These are phyloP conservation scores for Agonopterix arenella DNA, from an alignment of 2,888 invertebrate genomes.

Conservation along the genomic window DNA sequence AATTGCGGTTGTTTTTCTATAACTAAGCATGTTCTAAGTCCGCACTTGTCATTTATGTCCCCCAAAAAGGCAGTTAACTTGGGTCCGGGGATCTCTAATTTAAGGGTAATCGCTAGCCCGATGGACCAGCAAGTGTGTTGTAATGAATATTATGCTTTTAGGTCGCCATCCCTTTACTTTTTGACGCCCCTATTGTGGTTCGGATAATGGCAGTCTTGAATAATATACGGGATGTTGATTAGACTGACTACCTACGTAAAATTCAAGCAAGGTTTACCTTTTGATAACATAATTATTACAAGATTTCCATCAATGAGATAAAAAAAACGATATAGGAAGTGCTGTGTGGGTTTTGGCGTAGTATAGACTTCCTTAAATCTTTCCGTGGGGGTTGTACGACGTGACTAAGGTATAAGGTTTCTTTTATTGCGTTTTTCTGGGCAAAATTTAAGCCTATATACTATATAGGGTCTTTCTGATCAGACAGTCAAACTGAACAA, in stretches of 20 bases:
- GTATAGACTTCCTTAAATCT: too few relatives aligned
- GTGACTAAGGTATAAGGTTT: too few relatives aligned
- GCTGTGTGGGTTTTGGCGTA: too few relatives aligned
- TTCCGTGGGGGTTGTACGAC: too few relatives aligned
- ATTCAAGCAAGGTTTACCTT: background rate
- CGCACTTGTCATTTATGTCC: slow-evolving; percentile 30
- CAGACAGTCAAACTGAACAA: too few relatives aligned
- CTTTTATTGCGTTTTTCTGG: too few relatives aligned
- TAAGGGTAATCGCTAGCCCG: slow-evolving; percentile 56
- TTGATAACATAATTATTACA: background rate
- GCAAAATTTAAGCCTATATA: too few relatives aligned
- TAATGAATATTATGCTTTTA: slow-evolving; percentile 54
- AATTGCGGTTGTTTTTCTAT: background rate
- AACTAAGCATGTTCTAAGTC: background rate
- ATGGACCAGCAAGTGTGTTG: slow-evolving; percentile 51
- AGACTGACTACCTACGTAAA: background rate
- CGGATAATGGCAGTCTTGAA: slow-evolving; percentile 2
- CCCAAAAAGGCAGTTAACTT: slow-evolving; percentile 57
- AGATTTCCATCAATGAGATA: background rate
- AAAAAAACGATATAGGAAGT: background rate
- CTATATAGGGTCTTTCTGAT: too few relatives aligned
- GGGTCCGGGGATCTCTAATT: slow-evolving; percentile 43
- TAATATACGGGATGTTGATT: background rate
- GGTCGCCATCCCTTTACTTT: slow-evolving; percentile 28
- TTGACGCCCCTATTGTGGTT: slow-evolving; percentile 10